These are phyloP conservation scores for Megaustenia siamemsis DNA, from an alignment of 2,888 invertebrate species.

Conservation along the genomic window DNA sequence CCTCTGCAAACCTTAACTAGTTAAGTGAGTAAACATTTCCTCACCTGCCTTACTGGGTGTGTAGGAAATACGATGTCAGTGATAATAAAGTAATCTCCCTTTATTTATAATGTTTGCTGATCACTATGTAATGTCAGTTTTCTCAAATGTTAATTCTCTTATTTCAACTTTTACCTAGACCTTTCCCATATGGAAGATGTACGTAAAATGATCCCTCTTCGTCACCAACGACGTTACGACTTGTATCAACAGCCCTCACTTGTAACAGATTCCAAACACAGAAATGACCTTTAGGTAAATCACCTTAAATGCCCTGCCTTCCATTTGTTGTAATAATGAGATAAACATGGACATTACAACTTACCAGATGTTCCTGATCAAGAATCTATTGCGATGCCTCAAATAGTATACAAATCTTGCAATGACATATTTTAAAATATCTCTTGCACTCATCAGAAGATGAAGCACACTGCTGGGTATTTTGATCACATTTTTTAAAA, in stretches of 20 bases:
- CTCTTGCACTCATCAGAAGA: no score
- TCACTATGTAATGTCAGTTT: no score
- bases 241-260: slow-evolving; percentile 84
- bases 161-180: slow-evolving; percentile 82
- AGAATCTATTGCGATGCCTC: background rate
- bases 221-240: slow-evolving; percentile 87
- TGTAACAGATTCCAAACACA: slow-evolving; percentile 87
- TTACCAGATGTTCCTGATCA: background rate
- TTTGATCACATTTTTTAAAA: no score
- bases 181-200: slow-evolving; percentile 87
- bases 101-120: no score
- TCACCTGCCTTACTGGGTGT: no score
- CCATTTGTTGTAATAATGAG: no score
- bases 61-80: no score
- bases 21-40: no score
- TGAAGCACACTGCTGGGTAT: no score
- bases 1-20: no score
- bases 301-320: background rate
- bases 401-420: background rate
- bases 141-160: no score
- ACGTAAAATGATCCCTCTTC: slow-evolving; percentile 90
- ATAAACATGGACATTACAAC: background rate
- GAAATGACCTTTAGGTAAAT: slow-evolving; percentile 86
- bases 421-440: background rate
- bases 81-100: no score